phyloP scores from a whole-genome alignment of 2,797 vertebrate species.

The Ciconia nigra region DNA sequence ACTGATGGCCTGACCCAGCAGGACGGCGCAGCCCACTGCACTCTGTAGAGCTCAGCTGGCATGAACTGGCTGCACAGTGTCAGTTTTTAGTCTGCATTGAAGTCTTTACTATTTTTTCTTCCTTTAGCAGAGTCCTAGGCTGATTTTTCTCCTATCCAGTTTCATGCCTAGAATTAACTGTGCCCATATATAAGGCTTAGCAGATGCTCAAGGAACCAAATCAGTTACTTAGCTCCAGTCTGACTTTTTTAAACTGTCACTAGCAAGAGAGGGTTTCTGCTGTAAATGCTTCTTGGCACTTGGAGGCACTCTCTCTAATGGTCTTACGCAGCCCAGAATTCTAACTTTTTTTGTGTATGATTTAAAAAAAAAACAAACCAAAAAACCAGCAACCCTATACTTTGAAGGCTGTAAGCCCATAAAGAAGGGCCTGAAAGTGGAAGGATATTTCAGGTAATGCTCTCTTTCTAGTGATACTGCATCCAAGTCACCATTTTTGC shows the following conservation, averaged over 20 bases:
- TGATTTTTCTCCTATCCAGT: background rate
- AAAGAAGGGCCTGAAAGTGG: background rate
- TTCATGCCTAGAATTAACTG: slow-evolving; percentile 28
- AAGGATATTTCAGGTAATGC: background rate
- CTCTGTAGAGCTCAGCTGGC: background rate
- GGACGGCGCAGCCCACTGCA: background rate
- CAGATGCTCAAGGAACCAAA: background rate
- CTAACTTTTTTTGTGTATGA: background rate
- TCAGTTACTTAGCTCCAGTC: background rate
- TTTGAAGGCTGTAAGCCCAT: background rate
- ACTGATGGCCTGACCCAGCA: background rate
- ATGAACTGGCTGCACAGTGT: background rate
- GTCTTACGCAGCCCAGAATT: background rate
- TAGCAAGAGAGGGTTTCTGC: background rate
- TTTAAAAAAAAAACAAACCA: background rate
- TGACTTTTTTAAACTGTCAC: background rate
- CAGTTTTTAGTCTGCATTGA: background rate
- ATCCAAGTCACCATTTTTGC: background rate
- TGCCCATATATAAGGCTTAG: background rate
- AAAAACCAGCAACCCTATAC: background rate
- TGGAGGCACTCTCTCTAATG: background rate
- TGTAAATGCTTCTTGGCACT: background rate
- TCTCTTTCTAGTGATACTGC: background rate
- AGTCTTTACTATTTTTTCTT: background rate
- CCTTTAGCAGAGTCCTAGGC: background rate